Percentiles rank a stretch among this genome's conserved stretches.
phyloP scores from a whole-genome alignment of 2,888 invertebrate genomes.

The Epistrophella euchroma region DNA sequence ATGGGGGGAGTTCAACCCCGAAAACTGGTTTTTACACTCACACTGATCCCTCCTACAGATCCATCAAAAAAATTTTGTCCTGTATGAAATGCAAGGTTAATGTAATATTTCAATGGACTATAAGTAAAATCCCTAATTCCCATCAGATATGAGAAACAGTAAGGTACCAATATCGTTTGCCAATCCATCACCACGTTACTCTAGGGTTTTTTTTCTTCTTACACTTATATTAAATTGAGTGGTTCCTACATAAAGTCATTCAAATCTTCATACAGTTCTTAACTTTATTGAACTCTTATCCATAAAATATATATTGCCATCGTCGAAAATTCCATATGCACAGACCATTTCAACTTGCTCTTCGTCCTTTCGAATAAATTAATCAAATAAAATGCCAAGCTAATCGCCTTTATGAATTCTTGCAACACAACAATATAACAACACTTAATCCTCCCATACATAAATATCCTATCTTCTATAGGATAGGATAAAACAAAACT shows the following conservation, averaged over 20 bases:
- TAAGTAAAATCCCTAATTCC: too few species aligned
- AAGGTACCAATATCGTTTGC: too few species aligned
- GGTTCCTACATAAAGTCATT: not conserved
- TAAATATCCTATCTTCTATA: not conserved
- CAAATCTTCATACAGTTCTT: not conserved
- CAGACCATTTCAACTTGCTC: not conserved
- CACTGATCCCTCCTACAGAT: too few species aligned
- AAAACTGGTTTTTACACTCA: too few species aligned
- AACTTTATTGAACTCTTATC: slow-evolving; percentile 11
- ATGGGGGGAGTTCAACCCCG: too few species aligned
- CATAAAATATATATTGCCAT: not conserved
- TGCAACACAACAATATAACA: not conserved
- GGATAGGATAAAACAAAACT: slow-evolving; percentile 14
- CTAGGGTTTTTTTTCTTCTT: too few species aligned
- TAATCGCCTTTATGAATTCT: slow-evolving; percentile 28
- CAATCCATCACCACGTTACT: too few species aligned
- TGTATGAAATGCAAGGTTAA: too few species aligned
- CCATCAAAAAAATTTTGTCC: too few species aligned
- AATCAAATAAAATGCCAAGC: slow-evolving; percentile 13
- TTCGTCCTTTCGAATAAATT: not conserved
- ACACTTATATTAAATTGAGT: not conserved
- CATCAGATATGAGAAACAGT: too few species aligned
- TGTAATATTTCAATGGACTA: too few species aligned
- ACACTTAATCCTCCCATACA: not conserved
- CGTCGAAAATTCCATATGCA: not conserved